Conservation (phyloP, 2,113 vertebrate species). For the Peromyscus polionotus region DNA sequence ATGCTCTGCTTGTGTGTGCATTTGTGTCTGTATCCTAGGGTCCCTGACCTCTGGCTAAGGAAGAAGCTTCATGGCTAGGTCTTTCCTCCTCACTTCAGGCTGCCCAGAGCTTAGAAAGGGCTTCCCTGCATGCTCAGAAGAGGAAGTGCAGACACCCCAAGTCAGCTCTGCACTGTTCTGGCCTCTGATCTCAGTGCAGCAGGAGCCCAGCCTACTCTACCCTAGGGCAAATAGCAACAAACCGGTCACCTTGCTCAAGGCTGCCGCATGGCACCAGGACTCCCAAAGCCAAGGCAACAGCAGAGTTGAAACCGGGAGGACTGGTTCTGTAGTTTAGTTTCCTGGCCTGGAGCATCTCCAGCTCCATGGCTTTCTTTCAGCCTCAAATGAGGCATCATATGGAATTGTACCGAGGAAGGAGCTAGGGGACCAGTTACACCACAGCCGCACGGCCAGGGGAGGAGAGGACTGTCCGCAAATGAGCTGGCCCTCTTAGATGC, state of each 20-base stretch:
- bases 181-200: neutral
- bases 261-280: neutral
- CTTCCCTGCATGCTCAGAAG: neutral
- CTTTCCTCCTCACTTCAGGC: neutral
- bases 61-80: neutral
- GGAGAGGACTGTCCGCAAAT: neutral
- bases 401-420: neutral
- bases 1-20: neutral
- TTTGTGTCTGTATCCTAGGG: neutral
- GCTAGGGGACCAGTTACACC: neutral
- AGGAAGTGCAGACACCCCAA: constrained; percentile 5
- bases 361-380: constrained; percentile 65
- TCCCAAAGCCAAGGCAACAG: neutral
- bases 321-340: constrained; percentile 70
- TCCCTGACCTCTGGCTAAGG: neutral
- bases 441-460: neutral
- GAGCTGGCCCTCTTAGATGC: neutral
- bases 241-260: constrained; percentile 42
- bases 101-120: neutral
- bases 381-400: constrained; percentile 12
- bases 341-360: constrained; percentile 45
- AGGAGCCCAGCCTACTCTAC: neutral
- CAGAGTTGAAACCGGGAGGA: constrained; percentile 68
- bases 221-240: constrained; percentile 48
- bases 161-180: neutral